A percentile compares a stretch with the other conserved stretches of the same genome.
phyloP scores from a whole-genome alignment of 2,113 vertebrate genomes.

The Scartelaos histophorus region DNA sequence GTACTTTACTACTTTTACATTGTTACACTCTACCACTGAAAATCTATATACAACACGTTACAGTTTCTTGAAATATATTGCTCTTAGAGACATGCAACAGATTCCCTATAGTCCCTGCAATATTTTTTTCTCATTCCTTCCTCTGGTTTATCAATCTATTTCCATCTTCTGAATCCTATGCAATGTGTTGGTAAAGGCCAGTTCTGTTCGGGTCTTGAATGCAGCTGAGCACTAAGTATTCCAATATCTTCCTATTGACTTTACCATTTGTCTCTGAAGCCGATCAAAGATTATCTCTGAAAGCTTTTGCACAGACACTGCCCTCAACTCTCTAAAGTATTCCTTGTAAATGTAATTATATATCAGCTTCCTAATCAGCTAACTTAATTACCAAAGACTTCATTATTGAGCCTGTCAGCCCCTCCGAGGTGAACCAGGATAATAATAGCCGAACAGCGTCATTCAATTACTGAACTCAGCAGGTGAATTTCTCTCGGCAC shows the following conservation, averaged over 20 bases:
- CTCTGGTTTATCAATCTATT: not conserved
- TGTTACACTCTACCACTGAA: too few species aligned
- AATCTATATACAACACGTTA: too few species aligned
- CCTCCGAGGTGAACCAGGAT: conserved; percentile 50
- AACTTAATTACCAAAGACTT: conserved; percentile 63
- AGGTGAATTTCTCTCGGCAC: conserved; percentile 47
- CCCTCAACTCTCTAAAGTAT: conserved; percentile 32
- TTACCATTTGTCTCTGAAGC: conserved; percentile 5
- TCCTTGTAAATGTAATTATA: conserved; percentile 61
- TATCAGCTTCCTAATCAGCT: conserved; percentile 55
- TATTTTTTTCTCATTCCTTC: not conserved
- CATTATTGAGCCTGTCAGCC: conserved; percentile 54
- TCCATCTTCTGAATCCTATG: not conserved
- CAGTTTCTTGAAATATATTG: not conserved
- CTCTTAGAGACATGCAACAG: not conserved
- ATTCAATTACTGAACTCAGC: conserved; percentile 55
- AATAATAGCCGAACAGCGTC: conserved; percentile 50
- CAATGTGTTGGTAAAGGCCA: not conserved
- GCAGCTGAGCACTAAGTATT: not conserved
- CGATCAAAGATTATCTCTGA: conserved; percentile 12
- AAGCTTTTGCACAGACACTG: conserved; percentile 11
- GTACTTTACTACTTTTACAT: too few species aligned
- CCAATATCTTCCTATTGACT: not conserved
- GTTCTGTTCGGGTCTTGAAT: not conserved
- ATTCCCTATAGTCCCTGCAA: not conserved